These are phyloP conservation scores for Andrena praecox DNA, from an alignment of 2,888 invertebrate species.

Conservation along the genomic window DNA sequence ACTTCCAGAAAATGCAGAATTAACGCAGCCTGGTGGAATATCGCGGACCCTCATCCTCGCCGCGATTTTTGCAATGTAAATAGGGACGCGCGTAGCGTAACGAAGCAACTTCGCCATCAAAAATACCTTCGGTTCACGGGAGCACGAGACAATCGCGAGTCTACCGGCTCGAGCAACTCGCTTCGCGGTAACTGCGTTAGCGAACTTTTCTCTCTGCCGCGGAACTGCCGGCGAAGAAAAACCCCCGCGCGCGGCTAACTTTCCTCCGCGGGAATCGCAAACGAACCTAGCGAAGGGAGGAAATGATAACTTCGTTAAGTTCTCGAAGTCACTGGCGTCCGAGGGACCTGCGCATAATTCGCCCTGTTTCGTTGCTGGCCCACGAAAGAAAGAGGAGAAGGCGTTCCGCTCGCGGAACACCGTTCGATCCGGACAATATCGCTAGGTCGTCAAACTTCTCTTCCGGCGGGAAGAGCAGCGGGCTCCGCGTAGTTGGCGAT, in stretches of 20 bases:
- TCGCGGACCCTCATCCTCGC: constrained; percentile 3
- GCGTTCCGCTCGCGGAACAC: constrained; percentile 25
- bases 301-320: constrained; percentile 61
- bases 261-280: constrained; percentile 41
- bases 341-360: constrained; percentile 40
- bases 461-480: constrained; percentile 3
- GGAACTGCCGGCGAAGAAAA: constrained; percentile 13
- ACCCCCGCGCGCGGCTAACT: constrained; percentile 24
- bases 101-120: constrained; percentile 9
- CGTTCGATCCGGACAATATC: constrained; percentile 14
- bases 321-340: constrained; percentile 30
- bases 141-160: constrained; percentile 9
- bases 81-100: constrained; percentile 8
- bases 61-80: constrained; percentile 12
- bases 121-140: constrained; percentile 32
- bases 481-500: constrained; percentile 55
- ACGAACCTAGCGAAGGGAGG: constrained; percentile 34
- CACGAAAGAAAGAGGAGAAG: neutral
- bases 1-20: constrained; percentile 39
- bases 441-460: constrained; percentile 59
- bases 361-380: neutral
- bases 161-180: constrained; percentile 14
- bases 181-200: constrained; percentile 51
- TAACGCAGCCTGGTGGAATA: constrained; percentile 25
- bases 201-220: constrained; percentile 35